Percentiles rank a stretch among this genome's conserved stretches.
Conservation (phyloP, 2,113 vertebrate genomes). For the Silurus meridionalis region DNA sequence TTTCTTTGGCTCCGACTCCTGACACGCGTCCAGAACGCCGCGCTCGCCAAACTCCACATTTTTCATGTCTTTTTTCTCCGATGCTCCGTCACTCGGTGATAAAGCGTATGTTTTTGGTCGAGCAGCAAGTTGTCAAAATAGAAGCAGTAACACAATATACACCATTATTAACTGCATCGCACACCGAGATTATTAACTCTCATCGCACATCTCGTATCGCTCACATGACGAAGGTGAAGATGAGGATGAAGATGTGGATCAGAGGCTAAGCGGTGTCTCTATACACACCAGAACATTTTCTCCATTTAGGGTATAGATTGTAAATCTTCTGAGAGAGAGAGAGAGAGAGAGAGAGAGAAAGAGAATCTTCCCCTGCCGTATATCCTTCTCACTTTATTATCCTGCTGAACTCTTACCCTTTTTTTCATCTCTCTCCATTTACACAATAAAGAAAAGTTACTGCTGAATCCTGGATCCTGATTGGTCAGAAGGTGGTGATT, state of each 20-base stretch:
- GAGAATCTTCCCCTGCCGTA: slow-evolving; percentile 18
- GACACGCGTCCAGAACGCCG: slow-evolving; percentile 48
- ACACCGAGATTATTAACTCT: slow-evolving; percentile 31
- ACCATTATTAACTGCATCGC: slow-evolving; percentile 58
- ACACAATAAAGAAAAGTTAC: background rate
- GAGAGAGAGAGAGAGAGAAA: slow-evolving; percentile 40
- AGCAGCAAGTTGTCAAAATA: slow-evolving; percentile 63
- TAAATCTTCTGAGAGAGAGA: slow-evolving; percentile 66
- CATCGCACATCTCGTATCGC: slow-evolving; percentile 39
- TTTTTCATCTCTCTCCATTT: background rate
- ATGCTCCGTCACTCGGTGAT: slow-evolving; percentile 47
- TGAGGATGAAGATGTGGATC: slow-evolving; percentile 31
- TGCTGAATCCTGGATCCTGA: background rate
- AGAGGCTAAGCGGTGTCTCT: slow-evolving; percentile 44
- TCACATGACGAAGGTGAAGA: background rate
- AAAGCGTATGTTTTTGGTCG: slow-evolving; percentile 56
- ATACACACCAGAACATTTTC: slow-evolving; percentile 62
- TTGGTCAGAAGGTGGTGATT: background rate
- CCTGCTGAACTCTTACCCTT: slow-evolving; percentile 9
- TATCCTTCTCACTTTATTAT: slow-evolving; percentile 38
- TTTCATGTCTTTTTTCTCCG: slow-evolving; percentile 43
- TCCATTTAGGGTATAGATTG: slow-evolving; percentile 76
- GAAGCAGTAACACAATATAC: slow-evolving; percentile 55
- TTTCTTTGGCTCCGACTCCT: slow-evolving; percentile 50
- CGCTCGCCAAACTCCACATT: slow-evolving; percentile 54